Evolutionary conservation across 2,113 vertebrate species (phyloP), one percentile per base, ranked within the genome.

Genomic region (Trochalopteron elliotii): DNA sequence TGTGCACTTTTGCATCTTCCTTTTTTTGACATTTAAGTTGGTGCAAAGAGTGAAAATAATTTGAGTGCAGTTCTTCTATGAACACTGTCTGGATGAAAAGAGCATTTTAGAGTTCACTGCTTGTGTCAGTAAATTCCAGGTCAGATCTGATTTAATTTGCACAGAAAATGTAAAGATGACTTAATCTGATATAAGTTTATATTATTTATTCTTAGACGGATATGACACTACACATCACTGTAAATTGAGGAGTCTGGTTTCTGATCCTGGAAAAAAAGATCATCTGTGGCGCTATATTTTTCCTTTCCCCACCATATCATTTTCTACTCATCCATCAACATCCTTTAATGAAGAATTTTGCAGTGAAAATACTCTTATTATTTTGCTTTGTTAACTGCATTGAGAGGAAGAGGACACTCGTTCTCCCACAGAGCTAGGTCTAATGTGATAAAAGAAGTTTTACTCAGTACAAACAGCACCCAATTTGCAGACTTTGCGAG

Each of bases 111-210:
- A 88, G 63, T 82, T 90, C 82, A 82, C 44, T 65, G 70, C 59
- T 91, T 86, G 47, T 90, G 90, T 89, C 80, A 90, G 50, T 90
- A 75, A 91, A 86, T 94, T 90, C n/a, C 69, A 91, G 67, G 74
- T 90, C 56, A 78, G 49, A 71, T 87, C 59, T 93, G 25, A 89
- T 86, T 57, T 65, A 94, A 84, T 94, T 85, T 85, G 40, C 60
- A 53, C 39, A 89, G 78, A 83, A 80, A 86, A 75, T 67, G 25
- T 90, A 59, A 88, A 83, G 37, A 67, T n/a, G 16, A n/a, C 25
- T 50, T 79, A 75, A 91, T 90, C 79, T 96, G 56, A 83, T 70
- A 37, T 63, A 67, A 68, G 8, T 67, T 92, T 87, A 42, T 84
- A 44, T 67, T 80, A 80, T 65, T 78, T 96, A 72, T 84, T 95